Evolutionary conservation across 1,140 invertebrate species (phyloP).

Genomic region (Elysia chlorotica): DNA sequence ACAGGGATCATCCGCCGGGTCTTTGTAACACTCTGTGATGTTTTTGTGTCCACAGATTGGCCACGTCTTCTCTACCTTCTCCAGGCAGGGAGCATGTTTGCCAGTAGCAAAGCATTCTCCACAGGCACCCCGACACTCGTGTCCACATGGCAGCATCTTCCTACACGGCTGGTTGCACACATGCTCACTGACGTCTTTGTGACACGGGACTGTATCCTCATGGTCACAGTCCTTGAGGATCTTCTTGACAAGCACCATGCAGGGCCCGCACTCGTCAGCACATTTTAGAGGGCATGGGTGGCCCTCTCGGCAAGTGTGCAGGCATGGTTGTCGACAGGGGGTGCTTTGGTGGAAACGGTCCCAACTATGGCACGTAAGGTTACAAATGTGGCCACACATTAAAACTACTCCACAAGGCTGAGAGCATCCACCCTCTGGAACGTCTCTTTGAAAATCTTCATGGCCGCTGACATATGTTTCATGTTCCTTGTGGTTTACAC

Average conservation of each 20-base stretch:
- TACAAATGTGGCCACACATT: conserved; percentile 22
- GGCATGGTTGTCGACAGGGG: neutral
- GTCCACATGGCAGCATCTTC: conserved; percentile 1
- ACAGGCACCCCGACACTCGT: conserved; percentile 12
- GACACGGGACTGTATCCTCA: conserved; percentile 8
- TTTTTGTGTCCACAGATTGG: neutral
- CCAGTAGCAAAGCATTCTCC: neutral
- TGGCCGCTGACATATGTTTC: neutral
- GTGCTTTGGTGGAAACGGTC: conserved; percentile 10
- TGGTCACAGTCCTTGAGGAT: conserved; percentile 4
- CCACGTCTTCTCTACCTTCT: conserved; percentile 3
- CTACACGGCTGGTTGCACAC: conserved; percentile 4
- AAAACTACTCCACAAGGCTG: conserved; percentile 10
- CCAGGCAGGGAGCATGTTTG: conserved; percentile 3
- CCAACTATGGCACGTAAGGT: conserved; percentile 16
- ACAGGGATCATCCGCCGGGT: conserved; percentile 1
- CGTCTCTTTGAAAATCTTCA: conserved; percentile 15
- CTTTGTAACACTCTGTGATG: neutral
- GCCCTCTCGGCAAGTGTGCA: conserved; percentile 3
- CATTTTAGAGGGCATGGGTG: conserved; percentile 6
- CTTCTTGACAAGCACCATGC: neutral
- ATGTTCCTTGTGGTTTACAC: conserved; percentile 21
- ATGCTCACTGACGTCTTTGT: neutral
- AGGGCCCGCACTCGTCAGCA: neutral
- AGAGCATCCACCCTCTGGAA: conserved; percentile 26